These are phyloP conservation scores for Alviniconcha marisindica DNA, from an alignment of 1,140 invertebrate species.

Conservation along the genomic window DNA sequence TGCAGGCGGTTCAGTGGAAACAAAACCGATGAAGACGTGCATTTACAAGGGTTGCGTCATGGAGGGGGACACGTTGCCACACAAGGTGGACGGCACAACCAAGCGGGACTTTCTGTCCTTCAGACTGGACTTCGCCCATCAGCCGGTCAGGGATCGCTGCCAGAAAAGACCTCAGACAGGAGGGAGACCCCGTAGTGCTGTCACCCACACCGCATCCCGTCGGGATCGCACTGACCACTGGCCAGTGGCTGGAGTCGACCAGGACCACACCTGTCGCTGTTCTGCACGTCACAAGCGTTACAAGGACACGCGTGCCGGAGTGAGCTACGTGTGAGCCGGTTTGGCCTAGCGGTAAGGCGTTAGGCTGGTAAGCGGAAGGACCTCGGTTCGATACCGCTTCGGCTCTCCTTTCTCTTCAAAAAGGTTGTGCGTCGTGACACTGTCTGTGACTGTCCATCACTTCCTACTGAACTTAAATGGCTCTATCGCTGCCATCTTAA, in stretches of 20 bases:
- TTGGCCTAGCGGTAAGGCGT: too few relatives aligned
- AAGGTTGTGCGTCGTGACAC: too few relatives aligned
- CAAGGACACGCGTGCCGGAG: background rate
- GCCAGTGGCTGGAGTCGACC: background rate
- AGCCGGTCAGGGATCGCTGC: conserved; percentile 22
- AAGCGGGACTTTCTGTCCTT: conserved; percentile 34
- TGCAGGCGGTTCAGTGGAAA: conserved; percentile 30
- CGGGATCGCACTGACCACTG: background rate
- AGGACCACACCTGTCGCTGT: conserved; percentile 39
- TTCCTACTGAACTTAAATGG: too few relatives aligned
- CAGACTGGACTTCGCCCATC: conserved; percentile 28
- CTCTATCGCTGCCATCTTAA: too few relatives aligned
- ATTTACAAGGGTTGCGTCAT: conserved; percentile 42
- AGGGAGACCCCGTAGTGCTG: background rate
- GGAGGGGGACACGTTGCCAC: conserved; percentile 5
- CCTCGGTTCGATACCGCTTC: too few relatives aligned
- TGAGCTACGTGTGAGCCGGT: too few relatives aligned
- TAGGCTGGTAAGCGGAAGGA: too few relatives aligned
- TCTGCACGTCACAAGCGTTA: conserved; percentile 28
- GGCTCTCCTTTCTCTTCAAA: too few relatives aligned
- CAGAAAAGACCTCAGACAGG: too few relatives aligned
- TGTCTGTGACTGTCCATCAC: too few relatives aligned
- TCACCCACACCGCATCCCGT: background rate
- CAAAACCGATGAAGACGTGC: conserved; percentile 26
- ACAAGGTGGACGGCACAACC: conserved; percentile 22